These are phyloP conservation scores for Zosterops hypoxanthus DNA, from an alignment of 2,113 vertebrate genomes.

Conservation along the genomic window DNA sequence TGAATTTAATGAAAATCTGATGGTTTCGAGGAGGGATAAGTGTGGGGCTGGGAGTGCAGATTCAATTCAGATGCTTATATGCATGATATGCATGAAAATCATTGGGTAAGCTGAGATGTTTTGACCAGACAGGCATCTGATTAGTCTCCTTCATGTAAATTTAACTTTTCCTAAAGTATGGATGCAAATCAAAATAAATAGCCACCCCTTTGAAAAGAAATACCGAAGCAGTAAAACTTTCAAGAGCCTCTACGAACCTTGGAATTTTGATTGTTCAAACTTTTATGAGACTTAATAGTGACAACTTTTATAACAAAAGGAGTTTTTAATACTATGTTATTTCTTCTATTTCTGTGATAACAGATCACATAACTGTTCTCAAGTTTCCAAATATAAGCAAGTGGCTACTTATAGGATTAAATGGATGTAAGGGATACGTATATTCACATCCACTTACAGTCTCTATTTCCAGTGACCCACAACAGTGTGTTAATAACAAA, in stretches of 20 bases:
- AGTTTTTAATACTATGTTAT: not conserved
- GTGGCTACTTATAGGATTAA: not conserved
- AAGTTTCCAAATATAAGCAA: not conserved
- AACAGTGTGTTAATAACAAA: not conserved
- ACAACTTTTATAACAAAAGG: not conserved
- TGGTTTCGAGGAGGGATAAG: not conserved
- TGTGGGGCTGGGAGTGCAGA: not conserved
- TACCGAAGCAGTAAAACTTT: not conserved
- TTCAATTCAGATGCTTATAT: not conserved
- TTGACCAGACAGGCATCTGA: not conserved
- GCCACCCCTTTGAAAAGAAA: not conserved
- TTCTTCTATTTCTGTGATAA: not conserved
- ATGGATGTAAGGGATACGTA: not conserved
- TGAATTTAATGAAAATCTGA: not conserved
- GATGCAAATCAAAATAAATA: slow-evolving; percentile 3
- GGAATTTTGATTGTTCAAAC: not conserved
- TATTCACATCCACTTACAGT: not conserved
- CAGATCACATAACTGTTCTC: not conserved
- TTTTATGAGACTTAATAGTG: not conserved
- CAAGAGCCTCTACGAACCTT: not conserved
- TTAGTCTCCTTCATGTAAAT: not conserved
- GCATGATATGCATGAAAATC: not conserved
- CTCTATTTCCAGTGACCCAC: not conserved
- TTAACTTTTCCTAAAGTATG: not conserved
- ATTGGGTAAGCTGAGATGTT: not conserved